A percentile compares a stretch with the other conserved stretches of the same genome.
These are phyloP conservation scores for Acrocephalus scirpaceus DNA, from an alignment of 2,797 vertebrate species.

Conservation along the genomic window DNA sequence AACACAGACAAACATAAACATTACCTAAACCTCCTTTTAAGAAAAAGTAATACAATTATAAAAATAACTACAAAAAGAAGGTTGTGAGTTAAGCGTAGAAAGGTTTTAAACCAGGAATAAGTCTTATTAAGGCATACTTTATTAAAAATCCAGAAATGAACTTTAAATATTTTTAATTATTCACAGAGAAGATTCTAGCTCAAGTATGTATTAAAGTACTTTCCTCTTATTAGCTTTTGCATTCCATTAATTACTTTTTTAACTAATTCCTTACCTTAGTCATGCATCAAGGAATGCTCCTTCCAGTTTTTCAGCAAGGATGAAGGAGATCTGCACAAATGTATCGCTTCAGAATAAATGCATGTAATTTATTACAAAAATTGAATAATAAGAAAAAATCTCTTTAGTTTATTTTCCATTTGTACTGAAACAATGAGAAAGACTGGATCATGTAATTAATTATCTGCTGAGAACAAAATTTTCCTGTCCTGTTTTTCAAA, in stretches of 20 bases:
- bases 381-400: neutral
- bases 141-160: constrained; percentile 65
- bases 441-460: constrained; percentile 24
- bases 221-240: constrained; percentile 69
- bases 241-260: constrained; percentile 78
- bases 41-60: neutral
- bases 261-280: constrained; percentile 61
- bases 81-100: neutral
- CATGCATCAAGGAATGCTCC: neutral
- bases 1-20: neutral
- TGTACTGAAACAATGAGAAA: neutral
- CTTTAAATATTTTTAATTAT: constrained; percentile 65
- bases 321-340: neutral
- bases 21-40: neutral
- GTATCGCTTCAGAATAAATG: neutral
- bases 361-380: neutral
- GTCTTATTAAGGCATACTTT: constrained; percentile 24
- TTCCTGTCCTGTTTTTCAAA: constrained; percentile 24
- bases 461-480: constrained; percentile 40
- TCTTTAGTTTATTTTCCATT: constrained; percentile 26
- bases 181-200: constrained; percentile 70
- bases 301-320: neutral
- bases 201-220: constrained; percentile 73
- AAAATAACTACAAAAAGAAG: neutral
- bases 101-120: neutral